Evolutionary conservation across 2,113 vertebrate species (phyloP).

Genomic region (Tupaia chinensis): DNA sequence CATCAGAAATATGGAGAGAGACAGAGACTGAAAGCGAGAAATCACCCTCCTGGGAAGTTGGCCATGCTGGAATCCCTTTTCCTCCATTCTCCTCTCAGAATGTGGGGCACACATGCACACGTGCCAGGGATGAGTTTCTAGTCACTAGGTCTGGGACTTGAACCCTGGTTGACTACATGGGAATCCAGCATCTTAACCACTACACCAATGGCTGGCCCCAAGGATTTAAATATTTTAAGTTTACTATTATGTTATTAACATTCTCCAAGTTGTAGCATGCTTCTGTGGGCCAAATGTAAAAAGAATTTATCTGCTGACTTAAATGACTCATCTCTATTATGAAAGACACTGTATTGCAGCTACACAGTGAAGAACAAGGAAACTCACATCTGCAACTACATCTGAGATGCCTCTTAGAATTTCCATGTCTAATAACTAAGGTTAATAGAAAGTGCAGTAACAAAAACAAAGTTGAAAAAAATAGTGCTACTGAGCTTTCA

Average conservation of each 20-base stretch:
- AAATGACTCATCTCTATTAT: not conserved
- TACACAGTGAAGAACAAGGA: not conserved
- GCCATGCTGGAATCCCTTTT: no score
- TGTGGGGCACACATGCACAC: no score
- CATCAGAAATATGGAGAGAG: no score
- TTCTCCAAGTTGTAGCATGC: not conserved
- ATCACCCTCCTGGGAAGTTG: no score
- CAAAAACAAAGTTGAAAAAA: no score
- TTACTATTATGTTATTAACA: not conserved
- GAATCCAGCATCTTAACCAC: no score
- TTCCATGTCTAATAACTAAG: not conserved
- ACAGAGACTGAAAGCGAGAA: no score
- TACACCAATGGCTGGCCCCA: no score
- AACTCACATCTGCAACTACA: not conserved
- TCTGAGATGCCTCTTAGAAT: not conserved
- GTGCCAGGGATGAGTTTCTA: no score
- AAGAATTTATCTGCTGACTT: not conserved
- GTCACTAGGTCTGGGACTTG: no score
- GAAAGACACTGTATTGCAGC: not conserved
- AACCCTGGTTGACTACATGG: no score
- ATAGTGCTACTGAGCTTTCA: not conserved
- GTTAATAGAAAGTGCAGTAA: not conserved
- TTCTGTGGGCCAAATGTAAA: not conserved
- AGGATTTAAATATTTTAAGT: not conserved
- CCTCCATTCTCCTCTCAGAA: no score